Percentiles rank a stretch among this genome's conserved stretches.
Evolutionary conservation across 2,888 invertebrate species (phyloP).

Genomic region (Amitus sp.): DNA sequence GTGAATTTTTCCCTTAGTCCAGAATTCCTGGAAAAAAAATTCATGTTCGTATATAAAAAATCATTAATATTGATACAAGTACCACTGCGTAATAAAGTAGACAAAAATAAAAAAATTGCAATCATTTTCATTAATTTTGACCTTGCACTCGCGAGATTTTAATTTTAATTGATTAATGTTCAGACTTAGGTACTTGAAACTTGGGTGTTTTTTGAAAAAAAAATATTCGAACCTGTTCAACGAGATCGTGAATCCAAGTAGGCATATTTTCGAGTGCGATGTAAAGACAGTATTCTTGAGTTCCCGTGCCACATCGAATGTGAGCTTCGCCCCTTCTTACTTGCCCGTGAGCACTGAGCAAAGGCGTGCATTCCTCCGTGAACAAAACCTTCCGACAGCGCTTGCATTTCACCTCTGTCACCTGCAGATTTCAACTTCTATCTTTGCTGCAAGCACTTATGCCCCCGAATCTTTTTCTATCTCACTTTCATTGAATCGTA

Average conservation of each 20-base stretch:
- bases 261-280: conserved; percentile 48
- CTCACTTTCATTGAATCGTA: too few species aligned
- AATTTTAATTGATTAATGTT: too few species aligned
- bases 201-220: too few species aligned
- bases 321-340: conserved; percentile 37
- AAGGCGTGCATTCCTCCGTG: conserved; percentile 48
- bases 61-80: too few species aligned
- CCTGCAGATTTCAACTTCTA: conserved; percentile 29
- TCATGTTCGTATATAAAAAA: too few species aligned
- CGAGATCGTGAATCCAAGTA: conserved; percentile 46
- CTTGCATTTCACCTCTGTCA: conserved; percentile 50
- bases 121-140: too few species aligned
- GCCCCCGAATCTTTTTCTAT: too few species aligned
- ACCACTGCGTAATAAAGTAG: too few species aligned
- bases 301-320: conserved; percentile 45
- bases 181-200: too few species aligned
- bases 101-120: too few species aligned
- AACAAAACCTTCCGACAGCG: conserved; percentile 46
- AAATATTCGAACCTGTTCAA: conserved; percentile 37
- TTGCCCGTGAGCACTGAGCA: conserved; percentile 46
- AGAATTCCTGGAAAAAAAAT: conserved; percentile 44
- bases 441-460: background rate
- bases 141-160: too few species aligned
- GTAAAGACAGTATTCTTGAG: conserved; percentile 46
- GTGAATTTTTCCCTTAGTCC: conserved; percentile 50